Percentiles rank a stretch among this genome's conserved stretches.
Evolutionary conservation across 2,888 invertebrate genomes (phyloP).

Genomic region (Hemistola chrysoprasaria): DNA sequence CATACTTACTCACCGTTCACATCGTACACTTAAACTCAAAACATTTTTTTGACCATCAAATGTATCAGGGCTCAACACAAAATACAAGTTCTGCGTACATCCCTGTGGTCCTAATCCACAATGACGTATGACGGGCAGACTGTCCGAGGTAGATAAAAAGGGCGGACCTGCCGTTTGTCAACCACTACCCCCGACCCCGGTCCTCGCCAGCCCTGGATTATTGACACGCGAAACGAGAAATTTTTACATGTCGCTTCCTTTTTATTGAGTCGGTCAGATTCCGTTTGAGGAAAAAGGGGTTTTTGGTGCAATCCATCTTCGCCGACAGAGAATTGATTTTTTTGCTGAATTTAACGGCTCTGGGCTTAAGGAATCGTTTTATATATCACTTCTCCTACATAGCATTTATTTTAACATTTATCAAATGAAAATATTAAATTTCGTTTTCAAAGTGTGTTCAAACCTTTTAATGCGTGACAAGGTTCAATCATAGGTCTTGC

Average conservation of each 20-base stretch:
- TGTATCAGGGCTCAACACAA: neutral
- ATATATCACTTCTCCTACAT: too few relatives aligned
- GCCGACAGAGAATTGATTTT: too few relatives aligned
- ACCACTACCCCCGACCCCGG: constrained; percentile 8
- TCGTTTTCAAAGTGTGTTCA: too few relatives aligned
- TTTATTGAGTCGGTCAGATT: constrained; percentile 5
- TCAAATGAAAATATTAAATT: too few relatives aligned
- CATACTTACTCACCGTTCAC: too few relatives aligned
- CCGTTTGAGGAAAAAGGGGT: constrained; percentile 1
- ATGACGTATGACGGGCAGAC: constrained; percentile 37
- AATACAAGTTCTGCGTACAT: constrained; percentile 3
- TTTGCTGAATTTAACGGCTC: too few relatives aligned
- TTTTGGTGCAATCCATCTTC: neutral
- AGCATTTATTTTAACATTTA: too few relatives aligned
- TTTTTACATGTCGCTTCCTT: constrained; percentile 12
- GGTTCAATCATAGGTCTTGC: too few relatives aligned
- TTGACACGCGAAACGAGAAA: constrained; percentile 10
- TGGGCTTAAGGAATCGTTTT: too few relatives aligned
- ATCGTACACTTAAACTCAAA: too few relatives aligned
- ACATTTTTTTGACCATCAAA: too few relatives aligned
- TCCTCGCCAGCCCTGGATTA: constrained; percentile 3
- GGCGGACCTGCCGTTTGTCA: constrained; percentile 22
- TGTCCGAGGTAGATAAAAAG: constrained; percentile 40
- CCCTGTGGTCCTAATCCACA: constrained; percentile 30
- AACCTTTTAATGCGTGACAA: too few relatives aligned